Conservation (phyloP, 2,888 invertebrate genomes). For the Erynnis tages region DNA sequence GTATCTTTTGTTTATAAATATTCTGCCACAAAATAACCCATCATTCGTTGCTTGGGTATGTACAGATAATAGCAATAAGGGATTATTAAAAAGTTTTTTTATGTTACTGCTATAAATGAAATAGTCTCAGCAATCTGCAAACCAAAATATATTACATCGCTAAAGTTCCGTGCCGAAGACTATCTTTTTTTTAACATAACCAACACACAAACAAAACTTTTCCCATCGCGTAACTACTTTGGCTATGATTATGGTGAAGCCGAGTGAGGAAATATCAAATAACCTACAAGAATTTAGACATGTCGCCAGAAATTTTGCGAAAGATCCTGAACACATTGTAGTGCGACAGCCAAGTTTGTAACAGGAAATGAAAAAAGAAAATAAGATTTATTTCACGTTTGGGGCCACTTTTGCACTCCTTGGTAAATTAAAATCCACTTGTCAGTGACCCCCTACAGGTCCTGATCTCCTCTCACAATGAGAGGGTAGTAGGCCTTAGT, state of each 20-base stretch:
- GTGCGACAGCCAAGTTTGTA: constrained; percentile 16
- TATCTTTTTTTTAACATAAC: not conserved
- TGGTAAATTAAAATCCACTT: too few species aligned
- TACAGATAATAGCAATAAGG: constrained; percentile 3
- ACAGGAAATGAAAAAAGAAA: constrained; percentile 10
- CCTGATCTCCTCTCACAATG: too few species aligned
- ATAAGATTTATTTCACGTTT: too few species aligned
- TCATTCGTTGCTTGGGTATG: not conserved
- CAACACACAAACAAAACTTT: constrained; percentile 1
- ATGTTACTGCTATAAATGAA: not conserved
- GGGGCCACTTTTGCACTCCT: too few species aligned
- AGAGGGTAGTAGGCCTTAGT: too few species aligned
- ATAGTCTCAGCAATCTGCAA: not conserved
- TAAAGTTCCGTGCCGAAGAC: not conserved
- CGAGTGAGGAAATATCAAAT: constrained; percentile 13
- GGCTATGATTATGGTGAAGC: constrained; percentile 4
- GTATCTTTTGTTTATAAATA: not conserved
- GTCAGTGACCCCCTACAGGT: too few species aligned
- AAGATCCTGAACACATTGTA: constrained; percentile 7
- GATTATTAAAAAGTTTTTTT: constrained; percentile 4
- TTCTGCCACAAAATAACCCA: not conserved
- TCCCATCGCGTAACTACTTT: not conserved
- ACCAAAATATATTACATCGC: constrained; percentile 1
- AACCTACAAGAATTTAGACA: not conserved
- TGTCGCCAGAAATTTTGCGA: constrained; percentile 8